Conservation (phyloP, 2,888 invertebrate species). For the Leptura quadrifasciata region DNA sequence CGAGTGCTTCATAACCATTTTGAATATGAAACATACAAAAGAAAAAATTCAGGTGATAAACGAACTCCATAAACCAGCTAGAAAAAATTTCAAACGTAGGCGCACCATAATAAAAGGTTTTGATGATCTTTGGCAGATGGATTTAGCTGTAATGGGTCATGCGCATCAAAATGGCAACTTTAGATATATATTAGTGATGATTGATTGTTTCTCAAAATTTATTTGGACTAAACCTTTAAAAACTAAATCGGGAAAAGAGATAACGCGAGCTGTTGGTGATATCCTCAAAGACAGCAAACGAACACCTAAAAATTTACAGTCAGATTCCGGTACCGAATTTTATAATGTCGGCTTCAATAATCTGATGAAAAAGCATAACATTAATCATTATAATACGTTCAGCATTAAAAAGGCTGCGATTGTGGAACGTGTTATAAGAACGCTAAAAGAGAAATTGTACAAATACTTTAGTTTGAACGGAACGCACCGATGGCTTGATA, state of each 20-base stretch:
- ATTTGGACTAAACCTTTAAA: not conserved
- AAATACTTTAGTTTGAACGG: constrained; percentile 62
- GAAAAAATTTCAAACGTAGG: not conserved
- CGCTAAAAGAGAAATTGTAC: constrained; percentile 57
- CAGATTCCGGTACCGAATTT: constrained; percentile 18
- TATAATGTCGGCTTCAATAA: constrained; percentile 51
- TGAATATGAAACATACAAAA: not conserved
- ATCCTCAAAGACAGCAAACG: not conserved
- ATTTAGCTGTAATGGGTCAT: not conserved
- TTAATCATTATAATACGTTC: constrained; percentile 58
- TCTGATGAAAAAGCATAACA: constrained; percentile 58
- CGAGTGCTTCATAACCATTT: too few species aligned
- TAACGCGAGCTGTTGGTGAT: not conserved
- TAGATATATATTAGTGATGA: not conserved
- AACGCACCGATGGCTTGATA: constrained; percentile 59
- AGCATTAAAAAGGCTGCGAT: constrained; percentile 54
- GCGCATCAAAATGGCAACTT: too few species aligned
- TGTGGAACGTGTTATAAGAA: constrained; percentile 58
- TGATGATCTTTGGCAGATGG: not conserved
- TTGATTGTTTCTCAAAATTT: constrained; percentile 11
- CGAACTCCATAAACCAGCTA: not conserved
- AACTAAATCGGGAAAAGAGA: not conserved
- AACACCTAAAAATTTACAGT: not conserved
- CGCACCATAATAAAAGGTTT: not conserved
- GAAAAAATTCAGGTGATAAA: not conserved